phyloP scores from a whole-genome alignment of 2,888 invertebrate genomes.

The Scelioninae gen. 1 region DNA sequence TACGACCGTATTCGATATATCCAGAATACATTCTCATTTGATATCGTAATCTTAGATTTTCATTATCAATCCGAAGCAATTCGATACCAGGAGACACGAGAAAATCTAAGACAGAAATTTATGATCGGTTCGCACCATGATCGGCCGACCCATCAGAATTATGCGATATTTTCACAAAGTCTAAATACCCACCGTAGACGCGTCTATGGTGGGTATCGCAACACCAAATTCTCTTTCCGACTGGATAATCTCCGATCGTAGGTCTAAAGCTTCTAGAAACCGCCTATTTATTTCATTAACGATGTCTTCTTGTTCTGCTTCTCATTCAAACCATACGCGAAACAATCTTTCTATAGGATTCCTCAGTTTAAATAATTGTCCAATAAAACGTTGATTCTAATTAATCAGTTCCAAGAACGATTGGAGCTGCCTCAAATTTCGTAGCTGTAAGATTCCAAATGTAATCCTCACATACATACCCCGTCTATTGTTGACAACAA shows the following conservation, averaged over 20 bases:
- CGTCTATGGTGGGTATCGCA: slow-evolving; percentile 5
- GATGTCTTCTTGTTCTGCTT: too few species aligned
- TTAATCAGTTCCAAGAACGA: too few species aligned
- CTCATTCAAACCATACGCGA: too few species aligned
- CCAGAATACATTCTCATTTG: slow-evolving; percentile 1
- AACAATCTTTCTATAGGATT: too few species aligned
- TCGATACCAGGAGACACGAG: slow-evolving; percentile 2
- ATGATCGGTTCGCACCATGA: slow-evolving; percentile 7
- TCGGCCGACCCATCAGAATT: background rate
- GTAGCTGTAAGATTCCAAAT: background rate
- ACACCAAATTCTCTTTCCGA: background rate
- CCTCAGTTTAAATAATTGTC: too few species aligned
- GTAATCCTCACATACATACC: background rate
- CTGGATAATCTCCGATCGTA: too few species aligned
- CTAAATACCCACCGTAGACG: slow-evolving; percentile 6
- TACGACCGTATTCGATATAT: slow-evolving; percentile 2
- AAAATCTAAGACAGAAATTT: slow-evolving; percentile 10
- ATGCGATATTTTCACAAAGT: slow-evolving; percentile 3
- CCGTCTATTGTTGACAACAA: background rate
- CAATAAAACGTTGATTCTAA: too few species aligned
- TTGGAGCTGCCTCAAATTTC: background rate
- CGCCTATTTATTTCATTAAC: too few species aligned
- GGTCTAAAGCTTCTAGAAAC: too few species aligned
- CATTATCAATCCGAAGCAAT: slow-evolving; percentile 2
- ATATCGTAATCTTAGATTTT: slow-evolving; percentile 4